phyloP scores from a whole-genome alignment of 2,797 vertebrate genomes.

The Gambelia wislizenii region DNA sequence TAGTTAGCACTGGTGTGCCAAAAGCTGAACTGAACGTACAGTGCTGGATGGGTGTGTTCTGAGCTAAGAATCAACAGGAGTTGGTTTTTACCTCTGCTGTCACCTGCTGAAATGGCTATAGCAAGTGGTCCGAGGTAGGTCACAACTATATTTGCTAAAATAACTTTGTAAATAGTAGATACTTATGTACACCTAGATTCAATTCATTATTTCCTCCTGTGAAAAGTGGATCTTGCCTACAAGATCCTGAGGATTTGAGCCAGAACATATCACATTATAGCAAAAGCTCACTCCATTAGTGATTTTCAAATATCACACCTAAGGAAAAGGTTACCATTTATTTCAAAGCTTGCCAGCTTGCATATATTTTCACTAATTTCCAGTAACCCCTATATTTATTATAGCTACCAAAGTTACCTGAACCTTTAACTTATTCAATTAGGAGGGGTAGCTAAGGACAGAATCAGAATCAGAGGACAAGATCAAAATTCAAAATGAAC shows the following conservation, averaged over 20 bases:
- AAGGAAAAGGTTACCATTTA: conserved; percentile 3
- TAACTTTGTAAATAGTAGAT: neutral
- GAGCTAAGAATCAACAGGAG: neutral
- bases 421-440: neutral
- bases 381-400: neutral
- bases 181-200: neutral
- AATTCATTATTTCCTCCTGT: neutral
- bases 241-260: neutral
- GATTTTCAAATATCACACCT: conserved; percentile 12
- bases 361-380: conserved; percentile 1
- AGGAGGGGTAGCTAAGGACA: too few species aligned
- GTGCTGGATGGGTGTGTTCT: neutral
- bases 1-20: neutral
- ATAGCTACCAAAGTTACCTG: neutral
- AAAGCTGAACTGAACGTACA: neutral
- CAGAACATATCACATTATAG: neutral
- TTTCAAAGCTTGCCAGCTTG: neutral
- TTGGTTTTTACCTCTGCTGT: neutral
- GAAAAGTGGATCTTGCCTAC: neutral
- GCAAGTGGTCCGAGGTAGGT: neutral
- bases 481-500: too few species aligned
- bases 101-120: neutral
- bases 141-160: neutral
- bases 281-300: conserved; percentile 8
- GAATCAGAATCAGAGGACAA: too few species aligned